phyloP scores from a whole-genome alignment of 2,888 invertebrate genomes.

The Eupithecia subumbrata region DNA sequence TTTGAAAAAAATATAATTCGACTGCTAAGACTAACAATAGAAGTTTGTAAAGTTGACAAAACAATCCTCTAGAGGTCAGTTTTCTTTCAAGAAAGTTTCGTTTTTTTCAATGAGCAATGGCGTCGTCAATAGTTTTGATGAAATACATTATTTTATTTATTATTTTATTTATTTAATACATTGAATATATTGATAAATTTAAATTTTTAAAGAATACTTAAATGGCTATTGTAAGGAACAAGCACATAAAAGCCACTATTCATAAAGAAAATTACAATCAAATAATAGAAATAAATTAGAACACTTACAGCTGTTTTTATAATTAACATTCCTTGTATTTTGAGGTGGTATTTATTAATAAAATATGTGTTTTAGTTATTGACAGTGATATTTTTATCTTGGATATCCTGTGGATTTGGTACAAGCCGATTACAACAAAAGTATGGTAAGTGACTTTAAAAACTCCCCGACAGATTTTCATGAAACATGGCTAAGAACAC shows the following conservation, averaged over 20 bases:
- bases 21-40: background rate
- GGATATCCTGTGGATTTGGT: background rate
- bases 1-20: background rate
- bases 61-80: background rate
- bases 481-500: too few species aligned
- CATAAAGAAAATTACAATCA: too few species aligned
- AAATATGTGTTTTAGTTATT: conserved; percentile 2
- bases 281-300: too few species aligned
- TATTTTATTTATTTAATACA: too few species aligned
- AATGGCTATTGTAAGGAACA: too few species aligned
- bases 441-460: background rate
- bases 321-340: too few species aligned
- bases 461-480: too few species aligned
- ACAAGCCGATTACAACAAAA: background rate
- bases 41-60: background rate
- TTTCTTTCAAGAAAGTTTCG: background rate
- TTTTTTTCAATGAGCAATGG: background rate
- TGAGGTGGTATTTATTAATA: background rate
- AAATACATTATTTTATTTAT: too few species aligned
- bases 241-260: too few species aligned
- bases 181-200: too few species aligned
- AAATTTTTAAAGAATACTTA: too few species aligned
- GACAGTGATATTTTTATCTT: background rate
- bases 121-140: background rate
- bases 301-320: background rate